Evolutionary conservation across 2,888 invertebrate genomes (phyloP).

Genomic region (Brenthis daphne): DNA sequence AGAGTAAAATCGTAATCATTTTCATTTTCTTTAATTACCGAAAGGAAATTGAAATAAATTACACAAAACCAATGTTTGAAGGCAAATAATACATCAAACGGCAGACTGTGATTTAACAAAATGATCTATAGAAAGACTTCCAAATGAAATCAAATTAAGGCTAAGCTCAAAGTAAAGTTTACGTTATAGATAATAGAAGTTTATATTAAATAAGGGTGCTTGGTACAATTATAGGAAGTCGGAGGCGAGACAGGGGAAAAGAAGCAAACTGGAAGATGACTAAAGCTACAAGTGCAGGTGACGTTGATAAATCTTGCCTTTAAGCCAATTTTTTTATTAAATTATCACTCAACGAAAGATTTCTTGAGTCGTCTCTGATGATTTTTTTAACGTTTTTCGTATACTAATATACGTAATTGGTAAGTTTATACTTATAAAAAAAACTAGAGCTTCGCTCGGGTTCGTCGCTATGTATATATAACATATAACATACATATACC

Average conservation of each 20-base stretch:
- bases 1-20: constrained; percentile 30
- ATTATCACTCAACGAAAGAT: constrained; percentile 8
- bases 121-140: constrained; percentile 36
- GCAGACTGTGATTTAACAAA: constrained; percentile 29
- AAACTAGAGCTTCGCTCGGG: no score
- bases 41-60: constrained; percentile 30
- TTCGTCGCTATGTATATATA: no score
- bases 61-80: constrained; percentile 28
- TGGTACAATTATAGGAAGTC: constrained; percentile 56
- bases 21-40: constrained; percentile 33
- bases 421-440: no score
- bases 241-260: constrained; percentile 45
- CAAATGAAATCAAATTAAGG: constrained; percentile 56
- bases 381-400: no score
- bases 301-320: constrained; percentile 12
- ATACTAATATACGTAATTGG: no score
- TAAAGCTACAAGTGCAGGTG: constrained; percentile 34
- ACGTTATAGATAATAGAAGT: constrained; percentile 48
- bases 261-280: constrained; percentile 42
- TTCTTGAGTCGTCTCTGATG: not conserved
- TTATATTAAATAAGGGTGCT: constrained; percentile 54
- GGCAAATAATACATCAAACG: constrained; percentile 28
- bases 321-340: constrained; percentile 9
- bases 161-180: constrained; percentile 47
- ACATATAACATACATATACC: no score